These are phyloP conservation scores for Petrocephalus schoutedeni DNA, from an alignment of 2,797 vertebrate genomes.

Conservation along the genomic window DNA sequence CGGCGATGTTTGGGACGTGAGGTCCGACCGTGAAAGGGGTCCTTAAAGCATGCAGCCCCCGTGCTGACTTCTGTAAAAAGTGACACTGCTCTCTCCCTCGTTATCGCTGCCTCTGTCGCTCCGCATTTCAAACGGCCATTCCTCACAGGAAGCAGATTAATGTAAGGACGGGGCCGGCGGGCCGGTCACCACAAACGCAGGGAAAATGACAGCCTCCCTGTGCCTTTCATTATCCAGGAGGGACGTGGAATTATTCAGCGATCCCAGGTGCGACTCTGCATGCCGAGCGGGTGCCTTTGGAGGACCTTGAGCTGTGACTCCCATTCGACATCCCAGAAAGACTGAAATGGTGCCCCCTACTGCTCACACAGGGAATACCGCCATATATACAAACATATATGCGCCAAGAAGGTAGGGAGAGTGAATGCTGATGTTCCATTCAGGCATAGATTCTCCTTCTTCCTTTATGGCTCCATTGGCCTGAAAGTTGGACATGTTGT, in stretches of 20 bases:
- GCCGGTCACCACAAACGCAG: not conserved
- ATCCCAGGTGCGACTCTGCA: not conserved
- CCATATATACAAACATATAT: not conserved
- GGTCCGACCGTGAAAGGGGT: not conserved
- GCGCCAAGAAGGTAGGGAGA: not conserved
- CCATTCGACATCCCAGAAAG: not conserved
- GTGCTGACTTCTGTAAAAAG: constrained; percentile 2
- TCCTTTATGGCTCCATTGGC: not conserved
- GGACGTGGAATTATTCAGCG: not conserved
- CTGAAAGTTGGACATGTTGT: too few relatives aligned
- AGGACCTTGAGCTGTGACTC: not conserved
- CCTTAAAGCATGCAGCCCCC: not conserved
- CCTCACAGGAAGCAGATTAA: not conserved
- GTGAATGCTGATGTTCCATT: not conserved
- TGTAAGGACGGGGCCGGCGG: not conserved
- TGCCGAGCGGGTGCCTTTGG: not conserved
- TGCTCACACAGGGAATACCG: not conserved
- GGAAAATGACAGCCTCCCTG: not conserved
- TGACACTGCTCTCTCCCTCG: not conserved
- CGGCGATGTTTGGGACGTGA: not conserved
- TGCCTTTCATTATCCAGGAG: constrained; percentile 14
- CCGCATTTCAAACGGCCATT: not conserved
- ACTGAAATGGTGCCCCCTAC: not conserved
- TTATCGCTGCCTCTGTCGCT: not conserved
- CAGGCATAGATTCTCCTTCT: not conserved